Evolutionary conservation across 2,113 vertebrate species (phyloP), one percentile per base, ranked within the genome.

Genomic region (Calidris pygmaea): DNA sequence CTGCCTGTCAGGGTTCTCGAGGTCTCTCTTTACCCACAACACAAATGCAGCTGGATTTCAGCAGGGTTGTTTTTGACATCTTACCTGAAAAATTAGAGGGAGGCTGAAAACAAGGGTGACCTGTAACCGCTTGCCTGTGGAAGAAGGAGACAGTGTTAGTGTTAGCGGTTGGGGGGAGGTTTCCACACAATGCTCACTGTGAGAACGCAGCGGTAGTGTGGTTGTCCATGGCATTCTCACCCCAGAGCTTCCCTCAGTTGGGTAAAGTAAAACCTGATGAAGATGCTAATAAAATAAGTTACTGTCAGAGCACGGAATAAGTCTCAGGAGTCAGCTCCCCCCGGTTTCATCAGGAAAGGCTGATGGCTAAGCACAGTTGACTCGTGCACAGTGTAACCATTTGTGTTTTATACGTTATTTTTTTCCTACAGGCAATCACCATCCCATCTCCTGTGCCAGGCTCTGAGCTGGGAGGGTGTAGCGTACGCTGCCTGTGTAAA

Each of bases 51-150:
- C 4, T 53, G 80, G 45, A 72, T 82, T 73, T 93, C 83, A 89
- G 22, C 60, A 14, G 11, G 2, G 1, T 11, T 77, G 63, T 45
- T 66, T 66, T 66, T 66, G 32, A 45, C n/a, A 53, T 66, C 85
- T 70, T 96, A 97, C 97, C 97, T 97, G 97, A 81, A 96, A 93
- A 75, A 97, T 3, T 1, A 97, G 78, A 1, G 53, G 92, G 47
- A 97, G 89, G 87, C 93, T 88, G 92, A 96, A 85, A 70, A 82
- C 58, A 53, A 97, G 34, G 58, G 12, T 52, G 80, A 72, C 67
- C 83, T 87, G 95, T 37, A 96, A 10, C 45, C 48, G 89, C 60
- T 91, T 95, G 55, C 87, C 97, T 97, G 20, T 26, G 75, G 76
- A 62, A 95, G 75, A 59, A 95, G 76, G 75, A 95, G 63, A 85